Conservation (phyloP, 2,888 invertebrate genomes). For the Tachina lurida region DNA sequence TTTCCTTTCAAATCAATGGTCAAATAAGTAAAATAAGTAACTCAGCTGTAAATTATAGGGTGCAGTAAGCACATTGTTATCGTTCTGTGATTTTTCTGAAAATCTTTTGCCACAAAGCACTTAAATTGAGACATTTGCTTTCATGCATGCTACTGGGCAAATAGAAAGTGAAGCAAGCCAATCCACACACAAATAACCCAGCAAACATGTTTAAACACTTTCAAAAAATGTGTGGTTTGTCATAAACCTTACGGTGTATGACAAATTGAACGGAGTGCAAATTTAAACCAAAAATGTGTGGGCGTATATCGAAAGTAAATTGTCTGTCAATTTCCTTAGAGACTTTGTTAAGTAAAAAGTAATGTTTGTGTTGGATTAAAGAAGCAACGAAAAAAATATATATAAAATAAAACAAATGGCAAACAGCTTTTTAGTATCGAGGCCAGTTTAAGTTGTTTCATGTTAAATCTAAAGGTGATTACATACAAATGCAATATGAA, state of each 20-base stretch:
- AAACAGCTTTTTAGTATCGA: slow-evolving; percentile 1
- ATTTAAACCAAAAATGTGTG: not conserved
- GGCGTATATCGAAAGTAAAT: not conserved
- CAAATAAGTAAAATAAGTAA: no score
- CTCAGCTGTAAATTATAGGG: not conserved
- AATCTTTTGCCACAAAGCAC: slow-evolving; percentile 57
- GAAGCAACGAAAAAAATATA: not conserved
- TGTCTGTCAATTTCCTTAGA: slow-evolving; percentile 46
- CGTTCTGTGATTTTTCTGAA: slow-evolving; percentile 29
- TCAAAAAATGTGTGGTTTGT: not conserved
- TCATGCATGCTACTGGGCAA: slow-evolving; percentile 8
- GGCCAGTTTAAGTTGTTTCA: slow-evolving; percentile 47
- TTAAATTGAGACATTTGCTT: slow-evolving; percentile 57
- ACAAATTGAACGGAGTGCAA: not conserved
- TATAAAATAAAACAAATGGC: slow-evolving; percentile 3
- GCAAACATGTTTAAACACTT: not conserved
- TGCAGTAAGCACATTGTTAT: not conserved
- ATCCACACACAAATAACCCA: not conserved
- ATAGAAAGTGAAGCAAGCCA: not conserved
- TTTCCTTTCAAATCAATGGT: no score
- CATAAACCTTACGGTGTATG: not conserved
- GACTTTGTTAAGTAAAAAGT: slow-evolving; percentile 62
- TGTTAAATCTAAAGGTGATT: slow-evolving; percentile 20
- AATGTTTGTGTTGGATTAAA: slow-evolving; percentile 63
- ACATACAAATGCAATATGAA: not conserved